Conservation (phyloP, 2,113 vertebrate genomes). For the Bubalus kerabau region DNA sequence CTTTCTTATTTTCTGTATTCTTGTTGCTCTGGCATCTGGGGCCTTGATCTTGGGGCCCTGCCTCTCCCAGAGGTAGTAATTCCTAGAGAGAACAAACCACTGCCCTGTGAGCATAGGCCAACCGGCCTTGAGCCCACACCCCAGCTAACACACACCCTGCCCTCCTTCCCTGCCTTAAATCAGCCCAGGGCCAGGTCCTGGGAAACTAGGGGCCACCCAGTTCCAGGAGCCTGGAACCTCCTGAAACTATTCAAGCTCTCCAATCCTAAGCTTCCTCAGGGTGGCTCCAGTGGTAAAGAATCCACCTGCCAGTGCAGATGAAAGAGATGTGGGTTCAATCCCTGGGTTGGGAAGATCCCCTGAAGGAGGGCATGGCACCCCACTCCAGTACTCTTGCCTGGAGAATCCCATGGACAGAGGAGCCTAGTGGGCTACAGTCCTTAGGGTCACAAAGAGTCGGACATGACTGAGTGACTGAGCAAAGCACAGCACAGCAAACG, state of each 20-base stretch:
- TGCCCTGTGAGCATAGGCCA: not conserved
- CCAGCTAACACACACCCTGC: not conserved
- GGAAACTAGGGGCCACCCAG: not conserved
- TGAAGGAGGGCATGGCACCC: not conserved
- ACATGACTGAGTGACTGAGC: not conserved
- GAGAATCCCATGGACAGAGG: not conserved
- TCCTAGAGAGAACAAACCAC: not conserved
- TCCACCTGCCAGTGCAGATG: not conserved
- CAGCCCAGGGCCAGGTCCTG: not conserved
- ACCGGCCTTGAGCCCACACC: not conserved
- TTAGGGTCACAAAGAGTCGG: rapidly evolving
- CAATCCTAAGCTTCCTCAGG: not conserved
- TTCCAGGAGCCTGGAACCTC: not conserved
- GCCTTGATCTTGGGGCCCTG: not conserved
- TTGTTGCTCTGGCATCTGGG: not conserved
- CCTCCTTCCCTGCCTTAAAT: not conserved
- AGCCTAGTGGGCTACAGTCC: not conserved
- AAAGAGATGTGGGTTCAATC: not conserved
- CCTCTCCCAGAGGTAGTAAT: not conserved
- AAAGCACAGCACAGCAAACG: not conserved
- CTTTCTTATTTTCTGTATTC: not conserved
- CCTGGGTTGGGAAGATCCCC: not conserved
- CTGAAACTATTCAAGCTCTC: not conserved
- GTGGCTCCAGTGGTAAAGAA: not conserved
- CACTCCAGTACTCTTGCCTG: not conserved